Evolutionary conservation across 2,113 vertebrate species (phyloP), one percentile per base, ranked within the genome.

Genomic region (Willisornis vidua): DNA sequence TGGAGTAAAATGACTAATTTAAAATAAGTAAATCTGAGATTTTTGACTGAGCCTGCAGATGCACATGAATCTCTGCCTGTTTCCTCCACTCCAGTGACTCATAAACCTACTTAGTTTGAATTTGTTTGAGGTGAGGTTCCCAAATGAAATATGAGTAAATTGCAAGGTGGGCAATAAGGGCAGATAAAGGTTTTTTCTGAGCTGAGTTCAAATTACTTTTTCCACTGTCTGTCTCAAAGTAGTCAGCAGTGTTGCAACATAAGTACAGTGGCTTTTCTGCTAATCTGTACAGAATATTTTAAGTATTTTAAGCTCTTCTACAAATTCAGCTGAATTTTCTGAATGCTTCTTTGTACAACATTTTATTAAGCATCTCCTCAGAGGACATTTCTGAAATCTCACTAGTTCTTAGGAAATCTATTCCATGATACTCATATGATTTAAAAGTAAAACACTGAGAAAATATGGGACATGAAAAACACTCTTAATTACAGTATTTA

Each of bases 401-500:
- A 51, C 29, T 61, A 37, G 24, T 61, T 89, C 59, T 73, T 62
- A 80, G 35, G 25, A 87, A 90, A 74, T 88, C 66, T 87, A 10
- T 79, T 91, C 43, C 25, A 6, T 57, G 33, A 78, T 77, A 88
- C 10, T 9, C 19, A 7, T 35, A n/a, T 39, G 58, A 85, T 72
- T 91, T 87, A 94, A 96, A 86, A 43, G 68, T 43, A 88, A 55
- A 74, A 63, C 19, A 45, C 51, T 43, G 58, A 59, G 72, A 94
- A 83, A 33, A 57, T 1, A 8, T 76, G 46, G 71, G 46, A 87
- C 51, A 73, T 39, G 58, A 86, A 95, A 95, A 90, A 91, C 82
- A 80, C 26, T 28, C 33, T 79, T 88, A 90, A 96, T 96, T 91
- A 85, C 54, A 77, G 49, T 83, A 85, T 85, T 96, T 92, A 89